phyloP scores from a whole-genome alignment of 2,888 invertebrate species.

The Ochropleura plecta region DNA sequence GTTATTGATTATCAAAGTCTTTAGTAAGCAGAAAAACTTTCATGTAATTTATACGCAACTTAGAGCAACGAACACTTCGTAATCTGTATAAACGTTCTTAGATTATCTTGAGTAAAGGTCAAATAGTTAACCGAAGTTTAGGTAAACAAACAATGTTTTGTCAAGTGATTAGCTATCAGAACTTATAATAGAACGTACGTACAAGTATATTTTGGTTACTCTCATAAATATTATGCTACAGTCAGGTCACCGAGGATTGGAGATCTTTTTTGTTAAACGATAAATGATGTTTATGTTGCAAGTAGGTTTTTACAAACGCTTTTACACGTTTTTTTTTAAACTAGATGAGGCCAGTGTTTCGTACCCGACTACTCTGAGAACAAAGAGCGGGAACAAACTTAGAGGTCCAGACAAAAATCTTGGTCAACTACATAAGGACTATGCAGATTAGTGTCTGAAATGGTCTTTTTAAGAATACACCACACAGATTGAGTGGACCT shows the following conservation, averaged over 20 bases:
- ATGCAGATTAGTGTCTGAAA: no score
- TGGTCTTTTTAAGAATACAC: no score
- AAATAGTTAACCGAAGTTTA: background rate
- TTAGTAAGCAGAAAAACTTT: background rate
- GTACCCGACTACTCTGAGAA: no score
- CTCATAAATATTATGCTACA: background rate
- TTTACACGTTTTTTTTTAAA: no score
- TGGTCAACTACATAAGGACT: no score
- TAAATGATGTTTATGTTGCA: no score
- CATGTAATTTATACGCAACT: background rate
- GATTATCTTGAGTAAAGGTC: background rate
- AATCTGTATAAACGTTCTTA: no score
- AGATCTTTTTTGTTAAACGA: background rate
- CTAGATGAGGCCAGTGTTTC: no score
- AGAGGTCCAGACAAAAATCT: no score
- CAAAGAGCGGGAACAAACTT: no score
- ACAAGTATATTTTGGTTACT: background rate
- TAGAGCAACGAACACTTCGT: background rate
- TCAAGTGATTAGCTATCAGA: background rate
- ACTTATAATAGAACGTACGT: conserved; percentile 6
- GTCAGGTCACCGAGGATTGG: background rate
- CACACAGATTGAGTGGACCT: no score
- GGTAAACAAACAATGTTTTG: background rate
- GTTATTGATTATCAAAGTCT: background rate
- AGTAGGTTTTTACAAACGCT: no score